A percentile compares a stretch with the other conserved stretches of the same genome.
phyloP scores from a whole-genome alignment of 2,888 invertebrate species.

The Pandemis heparana region DNA sequence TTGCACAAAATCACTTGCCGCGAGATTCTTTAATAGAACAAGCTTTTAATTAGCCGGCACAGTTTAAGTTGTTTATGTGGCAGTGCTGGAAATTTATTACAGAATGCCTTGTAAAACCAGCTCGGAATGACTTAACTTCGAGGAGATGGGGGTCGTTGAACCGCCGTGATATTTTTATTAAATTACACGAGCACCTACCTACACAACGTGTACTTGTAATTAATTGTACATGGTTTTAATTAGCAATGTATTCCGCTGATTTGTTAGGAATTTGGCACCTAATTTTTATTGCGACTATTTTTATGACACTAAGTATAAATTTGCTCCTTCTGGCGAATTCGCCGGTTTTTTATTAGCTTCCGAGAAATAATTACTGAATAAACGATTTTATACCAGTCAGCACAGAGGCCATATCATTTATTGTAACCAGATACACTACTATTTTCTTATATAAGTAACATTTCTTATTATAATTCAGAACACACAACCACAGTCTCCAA shows the following conservation, averaged over 20 bases:
- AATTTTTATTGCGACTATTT: conserved; percentile 3
- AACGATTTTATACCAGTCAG: neutral
- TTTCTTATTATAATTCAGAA: no score
- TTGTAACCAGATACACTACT: neutral
- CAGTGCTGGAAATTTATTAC: conserved; percentile 45
- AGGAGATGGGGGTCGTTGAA: conserved; percentile 20
- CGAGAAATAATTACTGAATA: neutral
- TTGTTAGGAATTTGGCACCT: conserved; percentile 12
- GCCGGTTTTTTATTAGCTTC: neutral
- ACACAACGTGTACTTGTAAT: neutral
- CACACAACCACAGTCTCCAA: no score
- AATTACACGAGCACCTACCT: conserved; percentile 19
- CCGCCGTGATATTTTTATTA: conserved; percentile 7
- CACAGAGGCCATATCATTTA: neutral
- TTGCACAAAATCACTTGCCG: conserved; percentile 60
- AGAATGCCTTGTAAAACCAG: conserved; percentile 40
- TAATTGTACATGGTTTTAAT: neutral
- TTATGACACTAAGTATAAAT: conserved; percentile 13
- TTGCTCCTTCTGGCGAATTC: neutral
- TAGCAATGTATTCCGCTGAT: conserved; percentile 12
- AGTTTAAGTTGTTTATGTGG: conserved; percentile 53
- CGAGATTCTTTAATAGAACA: conserved; percentile 66
- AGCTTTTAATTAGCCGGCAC: conserved; percentile 70
- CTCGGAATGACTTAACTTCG: conserved; percentile 34
- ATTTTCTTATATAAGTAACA: no score